phyloP scores from a whole-genome alignment of 37 sponge, comb jelly and placozoan species.

The Petrosia ficiformis region DNA sequence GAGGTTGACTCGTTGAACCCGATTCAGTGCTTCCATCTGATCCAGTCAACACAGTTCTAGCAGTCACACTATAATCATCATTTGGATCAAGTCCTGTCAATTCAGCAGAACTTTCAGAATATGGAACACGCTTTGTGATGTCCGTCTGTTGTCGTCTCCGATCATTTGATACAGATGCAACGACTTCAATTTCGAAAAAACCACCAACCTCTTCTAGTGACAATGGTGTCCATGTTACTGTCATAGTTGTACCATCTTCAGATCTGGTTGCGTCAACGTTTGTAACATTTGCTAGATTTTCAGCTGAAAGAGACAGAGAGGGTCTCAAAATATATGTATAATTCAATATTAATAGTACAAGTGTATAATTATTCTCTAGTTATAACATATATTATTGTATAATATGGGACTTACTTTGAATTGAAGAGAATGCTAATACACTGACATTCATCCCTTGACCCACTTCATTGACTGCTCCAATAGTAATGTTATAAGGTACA shows the following conservation, averaged over 20 bases:
- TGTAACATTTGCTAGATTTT: not conserved
- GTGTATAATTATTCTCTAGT: no score
- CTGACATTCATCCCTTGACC: not conserved
- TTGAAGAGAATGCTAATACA: not conserved
- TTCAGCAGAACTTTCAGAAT: not conserved
- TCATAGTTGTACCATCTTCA: not conserved
- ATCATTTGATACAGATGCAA: not conserved
- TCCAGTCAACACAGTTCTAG: not conserved
- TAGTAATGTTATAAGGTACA: constrained; percentile 5
- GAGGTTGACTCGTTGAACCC: not conserved
- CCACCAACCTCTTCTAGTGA: not conserved
- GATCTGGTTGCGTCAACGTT: not conserved
- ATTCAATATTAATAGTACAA: no score
- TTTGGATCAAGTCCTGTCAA: not conserved
- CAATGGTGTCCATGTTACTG: not conserved
- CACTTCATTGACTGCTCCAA: constrained; percentile 13
- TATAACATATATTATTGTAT: not conserved
- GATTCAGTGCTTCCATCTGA: not conserved
- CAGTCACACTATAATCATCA: not conserved
- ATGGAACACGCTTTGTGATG: not conserved
- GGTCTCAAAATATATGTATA: not conserved
- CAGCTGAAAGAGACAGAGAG: no score
- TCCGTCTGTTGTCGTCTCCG: not conserved
- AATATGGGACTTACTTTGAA: not conserved
- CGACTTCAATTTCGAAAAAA: not conserved